A percentile compares a stretch with the other conserved stretches of the same genome.
Evolutionary conservation across 2,797 vertebrate species (phyloP).

Genomic region (Aplochiton taeniatus): DNA sequence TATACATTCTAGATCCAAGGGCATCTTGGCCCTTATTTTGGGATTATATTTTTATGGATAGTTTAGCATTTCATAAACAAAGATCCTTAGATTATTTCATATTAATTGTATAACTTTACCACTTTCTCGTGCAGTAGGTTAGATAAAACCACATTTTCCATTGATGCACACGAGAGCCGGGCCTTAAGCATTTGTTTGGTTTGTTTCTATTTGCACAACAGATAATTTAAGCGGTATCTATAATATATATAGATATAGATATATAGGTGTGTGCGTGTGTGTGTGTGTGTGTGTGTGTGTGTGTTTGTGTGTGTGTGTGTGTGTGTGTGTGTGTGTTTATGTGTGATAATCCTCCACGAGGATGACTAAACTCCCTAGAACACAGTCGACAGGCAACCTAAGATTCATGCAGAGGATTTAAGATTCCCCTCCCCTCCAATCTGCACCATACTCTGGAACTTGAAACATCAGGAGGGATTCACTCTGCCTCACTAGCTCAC

Average conservation of each 20-base stretch:
- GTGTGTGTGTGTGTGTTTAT: neutral
- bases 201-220: too few relatives aligned
- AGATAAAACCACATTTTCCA: too few relatives aligned
- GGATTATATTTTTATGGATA: too few relatives aligned
- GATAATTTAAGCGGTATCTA: too few relatives aligned
- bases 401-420: constrained; percentile 41
- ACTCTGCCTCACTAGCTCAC: constrained; percentile 35
- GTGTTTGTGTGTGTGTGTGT: constrained; percentile 24
- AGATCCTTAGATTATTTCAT: too few relatives aligned
- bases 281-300: neutral
- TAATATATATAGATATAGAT: too few relatives aligned
- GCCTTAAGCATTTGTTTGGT: too few relatives aligned
- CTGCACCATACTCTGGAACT: constrained; percentile 7
- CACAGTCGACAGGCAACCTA: constrained; percentile 38
- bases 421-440: constrained; percentile 38
- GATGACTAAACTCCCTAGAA: constrained; percentile 23
- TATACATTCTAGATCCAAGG: neutral
- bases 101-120: too few relatives aligned
- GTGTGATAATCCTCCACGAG: neutral
- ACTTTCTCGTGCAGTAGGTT: too few relatives aligned
- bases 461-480: constrained; percentile 20
- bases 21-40: too few relatives aligned
- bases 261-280: constrained; percentile 16
- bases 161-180: too few relatives aligned
- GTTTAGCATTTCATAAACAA: too few relatives aligned